phyloP scores from a whole-genome alignment of 2,888 invertebrate species.

The Tenthredo livida region DNA sequence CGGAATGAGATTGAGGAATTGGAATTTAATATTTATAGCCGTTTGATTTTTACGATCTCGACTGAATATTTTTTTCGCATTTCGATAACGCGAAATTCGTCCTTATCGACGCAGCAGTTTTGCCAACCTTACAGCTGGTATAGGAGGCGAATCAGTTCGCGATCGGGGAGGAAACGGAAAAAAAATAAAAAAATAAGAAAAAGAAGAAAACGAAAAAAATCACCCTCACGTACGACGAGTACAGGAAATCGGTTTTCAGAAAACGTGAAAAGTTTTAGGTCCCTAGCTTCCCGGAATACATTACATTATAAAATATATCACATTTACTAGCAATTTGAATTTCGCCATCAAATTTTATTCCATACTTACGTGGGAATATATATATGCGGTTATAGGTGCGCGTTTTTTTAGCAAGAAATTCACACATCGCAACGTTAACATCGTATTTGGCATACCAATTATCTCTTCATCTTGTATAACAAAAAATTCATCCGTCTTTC shows the following conservation, averaged over 20 bases:
- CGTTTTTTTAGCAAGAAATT: background rate
- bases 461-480: background rate
- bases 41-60: conserved; percentile 46
- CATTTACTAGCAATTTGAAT: conserved; percentile 6
- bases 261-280: conserved; percentile 34
- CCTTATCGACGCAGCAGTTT: conserved; percentile 43
- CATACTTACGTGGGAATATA: background rate
- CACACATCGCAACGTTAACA: background rate
- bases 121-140: background rate
- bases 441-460: background rate
- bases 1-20: conserved; percentile 43
- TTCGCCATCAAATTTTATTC: background rate
- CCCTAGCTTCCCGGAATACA: background rate
- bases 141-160: background rate
- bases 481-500: background rate
- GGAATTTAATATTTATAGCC: conserved; percentile 51
- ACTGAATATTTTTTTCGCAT: conserved; percentile 29
- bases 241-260: conserved; percentile 14
- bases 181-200: background rate
- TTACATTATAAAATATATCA: conserved; percentile 5
- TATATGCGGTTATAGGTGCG: background rate
- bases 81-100: conserved; percentile 42
- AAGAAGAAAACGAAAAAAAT: background rate
- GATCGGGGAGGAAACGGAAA: background rate
- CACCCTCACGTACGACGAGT: conserved; percentile 10